These are phyloP conservation scores for Pampus argenteus DNA, from an alignment of 2,797 vertebrate genomes.

Conservation along the genomic window DNA sequence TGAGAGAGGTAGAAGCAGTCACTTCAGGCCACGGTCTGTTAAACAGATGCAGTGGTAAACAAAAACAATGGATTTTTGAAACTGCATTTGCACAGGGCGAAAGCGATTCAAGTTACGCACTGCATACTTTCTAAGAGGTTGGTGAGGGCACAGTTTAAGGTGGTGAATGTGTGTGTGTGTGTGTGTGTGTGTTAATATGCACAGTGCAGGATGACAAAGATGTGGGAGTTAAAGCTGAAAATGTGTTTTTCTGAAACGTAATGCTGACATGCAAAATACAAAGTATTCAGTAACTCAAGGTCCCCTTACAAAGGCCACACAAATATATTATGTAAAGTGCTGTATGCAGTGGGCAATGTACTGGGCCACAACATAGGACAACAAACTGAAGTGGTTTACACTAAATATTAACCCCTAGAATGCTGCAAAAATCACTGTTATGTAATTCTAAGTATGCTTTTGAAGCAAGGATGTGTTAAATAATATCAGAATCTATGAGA, in stretches of 20 bases:
- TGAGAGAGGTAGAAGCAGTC: conserved; percentile 53
- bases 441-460: not conserved
- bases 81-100: conserved; percentile 38
- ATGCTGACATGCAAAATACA: not conserved
- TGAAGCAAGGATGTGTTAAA: not conserved
- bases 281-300: conserved; percentile 12
- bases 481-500: not conserved
- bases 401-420: not conserved
- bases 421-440: not conserved
- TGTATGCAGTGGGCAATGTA: not conserved
- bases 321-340: conserved; percentile 2
- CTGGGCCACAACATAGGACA: not conserved
- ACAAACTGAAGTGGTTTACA: conserved; percentile 3
- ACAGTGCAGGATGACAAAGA: not conserved
- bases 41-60: conserved; percentile 50
- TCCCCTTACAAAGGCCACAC: conserved; percentile 15
- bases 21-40: conserved; percentile 62
- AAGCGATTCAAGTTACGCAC: conserved; percentile 38
- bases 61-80: conserved; percentile 52
- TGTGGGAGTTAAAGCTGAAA: too few relatives aligned
- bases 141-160: conserved; percentile 7
- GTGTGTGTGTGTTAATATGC: conserved; percentile 3
- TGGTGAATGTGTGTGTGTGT: conserved; percentile 6
- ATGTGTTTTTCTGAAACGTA: conserved; percentile 4
- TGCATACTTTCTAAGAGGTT: conserved; percentile 28